Base-by-base conservation (phyloP, 2,888 invertebrate genomes). In the Cenopis cana region DNA sequence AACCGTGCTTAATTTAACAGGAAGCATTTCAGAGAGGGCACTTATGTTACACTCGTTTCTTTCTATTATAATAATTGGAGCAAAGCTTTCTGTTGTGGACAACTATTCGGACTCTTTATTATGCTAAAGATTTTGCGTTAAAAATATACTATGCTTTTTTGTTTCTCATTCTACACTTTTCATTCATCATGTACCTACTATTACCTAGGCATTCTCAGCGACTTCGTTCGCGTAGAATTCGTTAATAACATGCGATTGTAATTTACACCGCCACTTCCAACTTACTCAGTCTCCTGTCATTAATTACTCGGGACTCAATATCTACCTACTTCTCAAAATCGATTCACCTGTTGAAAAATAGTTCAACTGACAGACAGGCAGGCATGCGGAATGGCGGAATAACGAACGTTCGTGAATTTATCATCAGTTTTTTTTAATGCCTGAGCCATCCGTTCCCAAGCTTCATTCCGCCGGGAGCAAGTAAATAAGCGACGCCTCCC, bases 401-500 rank as follows among this genome's bases (percentile, higher is more conserved):
- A 20, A 52, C 52, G 11, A 20, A 11, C 52, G 18, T 4, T 11
- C 17, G 38, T n/a, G n/a, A n/a, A n/a, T n/a, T n/a, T n/a, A n/a
- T n/a, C n/a, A n/a, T n/a, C n/a, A n/a, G n/a, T n/a, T n/a, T n/a
- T n/a, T n/a, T n/a, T n/a, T n/a, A n/a, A n/a, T n/a, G n/a, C n/a
- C n/a, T n/a, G 74, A 72, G 76, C 76, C 79, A 81, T 82, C 78
- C 77, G 78, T 82, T 81, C 77, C 77, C 81, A 78, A 80, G 84
- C 79, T 84, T 85, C 82, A 81, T 82, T 76, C 78, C 78, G 77
- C 79, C 76, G 79, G 78, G 80, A 77, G 71, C 71, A 67, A 67
- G 84, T 83, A 86, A 87, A 87, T 85, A 86, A 81, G 78, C 81
- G 79, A 75, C 81, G 68, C 70, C 75, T 80, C 81, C 84, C 85